These are phyloP conservation scores for Mechanitis messenoides DNA, from an alignment of 2,888 invertebrate genomes.

Conservation along the genomic window DNA sequence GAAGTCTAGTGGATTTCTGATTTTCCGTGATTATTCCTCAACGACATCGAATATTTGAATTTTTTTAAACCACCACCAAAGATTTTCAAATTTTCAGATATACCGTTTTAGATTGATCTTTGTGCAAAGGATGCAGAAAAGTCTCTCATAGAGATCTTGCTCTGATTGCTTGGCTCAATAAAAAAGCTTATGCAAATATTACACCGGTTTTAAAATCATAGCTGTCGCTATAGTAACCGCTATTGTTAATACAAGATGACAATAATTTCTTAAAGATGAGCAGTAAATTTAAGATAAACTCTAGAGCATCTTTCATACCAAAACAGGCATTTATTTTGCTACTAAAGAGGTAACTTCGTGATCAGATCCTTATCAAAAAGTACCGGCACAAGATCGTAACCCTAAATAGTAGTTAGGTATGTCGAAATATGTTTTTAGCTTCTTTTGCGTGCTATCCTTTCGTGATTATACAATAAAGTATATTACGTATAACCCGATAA, in stretches of 20 bases:
- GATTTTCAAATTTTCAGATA: too few relatives aligned
- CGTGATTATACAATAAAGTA: slow-evolving; percentile 26
- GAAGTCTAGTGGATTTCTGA: too few relatives aligned
- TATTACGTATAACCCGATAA: slow-evolving; percentile 13
- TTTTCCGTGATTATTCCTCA: too few relatives aligned
- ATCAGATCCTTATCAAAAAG: slow-evolving; percentile 37
- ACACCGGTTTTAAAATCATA: slow-evolving; percentile 15
- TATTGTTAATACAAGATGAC: slow-evolving; percentile 25
- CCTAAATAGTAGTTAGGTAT: slow-evolving; percentile 36
- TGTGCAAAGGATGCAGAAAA: too few relatives aligned
- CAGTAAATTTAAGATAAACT: slow-evolving; percentile 31
- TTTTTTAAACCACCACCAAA: too few relatives aligned
- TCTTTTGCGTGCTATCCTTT: slow-evolving; percentile 26
- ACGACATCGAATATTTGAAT: too few relatives aligned
- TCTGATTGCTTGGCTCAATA: too few relatives aligned
- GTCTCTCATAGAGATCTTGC: too few relatives aligned
- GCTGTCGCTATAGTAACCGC: slow-evolving; percentile 17
- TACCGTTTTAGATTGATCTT: too few relatives aligned
- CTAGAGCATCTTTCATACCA: slow-evolving; percentile 33
- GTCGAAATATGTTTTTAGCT: slow-evolving; percentile 34
- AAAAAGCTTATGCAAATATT: too few relatives aligned
- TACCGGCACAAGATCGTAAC: slow-evolving; percentile 35
- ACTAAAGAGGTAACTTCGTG: slow-evolving; percentile 37
- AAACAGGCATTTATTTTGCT: slow-evolving; percentile 37
- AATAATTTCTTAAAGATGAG: slow-evolving; percentile 30